These are phyloP conservation scores for Tolmerus cingulatus DNA, from an alignment of 2,888 invertebrate genomes.

Conservation along the genomic window DNA sequence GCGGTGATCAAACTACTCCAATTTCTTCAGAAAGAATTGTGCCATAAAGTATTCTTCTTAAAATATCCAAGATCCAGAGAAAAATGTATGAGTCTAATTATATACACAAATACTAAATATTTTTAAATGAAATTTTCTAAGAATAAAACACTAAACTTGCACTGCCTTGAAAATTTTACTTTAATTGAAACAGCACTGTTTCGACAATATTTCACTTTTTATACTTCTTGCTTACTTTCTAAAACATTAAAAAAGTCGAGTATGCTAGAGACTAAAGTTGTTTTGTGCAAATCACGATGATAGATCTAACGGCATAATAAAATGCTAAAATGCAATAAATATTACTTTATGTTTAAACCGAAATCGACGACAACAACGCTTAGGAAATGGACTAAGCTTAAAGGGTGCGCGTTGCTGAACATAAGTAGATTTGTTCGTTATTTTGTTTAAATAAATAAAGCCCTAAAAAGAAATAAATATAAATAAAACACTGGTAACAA, in stretches of 20 bases:
- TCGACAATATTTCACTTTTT: background rate
- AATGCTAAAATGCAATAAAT: constrained; percentile 11
- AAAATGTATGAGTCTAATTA: too few relatives aligned
- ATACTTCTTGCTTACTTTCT: background rate
- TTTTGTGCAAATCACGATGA: constrained; percentile 11
- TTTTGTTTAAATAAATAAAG: background rate
- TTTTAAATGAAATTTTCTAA: background rate
- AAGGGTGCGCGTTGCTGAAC: background rate
- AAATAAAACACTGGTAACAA: constrained; percentile 16
- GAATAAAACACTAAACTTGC: background rate
- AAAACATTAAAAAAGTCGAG: constrained; percentile 1
- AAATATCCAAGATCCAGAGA: too few relatives aligned
- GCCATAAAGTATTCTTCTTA: too few relatives aligned
- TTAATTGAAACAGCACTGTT: background rate
- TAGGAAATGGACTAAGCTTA: background rate
- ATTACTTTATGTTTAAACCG: background rate
- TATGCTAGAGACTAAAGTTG: background rate
- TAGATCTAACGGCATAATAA: background rate
- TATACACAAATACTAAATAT: too few relatives aligned
- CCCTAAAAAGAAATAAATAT: background rate
- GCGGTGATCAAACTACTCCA: too few relatives aligned
- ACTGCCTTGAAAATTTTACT: background rate
- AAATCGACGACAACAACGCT: background rate
- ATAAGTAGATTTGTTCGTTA: background rate
- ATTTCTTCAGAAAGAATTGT: too few relatives aligned